These are phyloP conservation scores for Drosophila suboccidentalis DNA, from an alignment of 2,888 invertebrate species.

Conservation along the genomic window DNA sequence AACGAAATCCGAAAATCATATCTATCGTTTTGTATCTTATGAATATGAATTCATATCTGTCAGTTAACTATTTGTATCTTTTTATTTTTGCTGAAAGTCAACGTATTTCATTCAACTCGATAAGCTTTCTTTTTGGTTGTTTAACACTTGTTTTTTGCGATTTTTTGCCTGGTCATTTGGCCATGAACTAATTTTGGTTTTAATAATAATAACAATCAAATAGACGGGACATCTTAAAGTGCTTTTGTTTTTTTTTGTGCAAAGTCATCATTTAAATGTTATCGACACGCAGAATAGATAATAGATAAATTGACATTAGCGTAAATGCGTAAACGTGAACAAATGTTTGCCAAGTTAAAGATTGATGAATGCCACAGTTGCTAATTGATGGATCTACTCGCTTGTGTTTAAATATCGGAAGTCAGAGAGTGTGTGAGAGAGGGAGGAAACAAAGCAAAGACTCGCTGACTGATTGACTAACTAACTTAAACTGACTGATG, in stretches of 20 bases:
- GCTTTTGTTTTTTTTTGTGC: slow-evolving; percentile 41
- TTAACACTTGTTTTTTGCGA: slow-evolving; percentile 18
- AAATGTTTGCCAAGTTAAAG: slow-evolving; percentile 55
- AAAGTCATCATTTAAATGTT: slow-evolving; percentile 61
- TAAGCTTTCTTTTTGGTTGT: slow-evolving; percentile 63
- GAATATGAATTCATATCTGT: slow-evolving; percentile 31
- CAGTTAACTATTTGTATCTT: not conserved
- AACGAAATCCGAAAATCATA: not conserved
- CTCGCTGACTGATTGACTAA: slow-evolving; percentile 25
- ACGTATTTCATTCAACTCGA: slow-evolving; percentile 19
- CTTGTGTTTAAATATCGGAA: not conserved
- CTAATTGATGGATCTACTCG: slow-evolving; percentile 45
- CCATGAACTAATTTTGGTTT: slow-evolving; percentile 59
- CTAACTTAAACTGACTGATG: slow-evolving; percentile 53
- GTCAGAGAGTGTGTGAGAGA: not conserved
- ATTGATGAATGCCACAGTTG: slow-evolving; percentile 56
- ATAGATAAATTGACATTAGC: slow-evolving; percentile 53
- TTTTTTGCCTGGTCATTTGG: slow-evolving; percentile 33
- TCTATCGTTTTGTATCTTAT: slow-evolving; percentile 10
- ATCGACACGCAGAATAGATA: slow-evolving; percentile 33
- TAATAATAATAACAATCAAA: slow-evolving; percentile 36
- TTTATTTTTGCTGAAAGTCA: slow-evolving; percentile 23
- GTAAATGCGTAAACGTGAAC: slow-evolving; percentile 47
- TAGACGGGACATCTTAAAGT: slow-evolving; percentile 44
- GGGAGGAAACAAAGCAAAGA: slow-evolving; percentile 5